Base-by-base conservation (phyloP, 2,888 invertebrate species). In the Agapetus fuscipes region DNA sequence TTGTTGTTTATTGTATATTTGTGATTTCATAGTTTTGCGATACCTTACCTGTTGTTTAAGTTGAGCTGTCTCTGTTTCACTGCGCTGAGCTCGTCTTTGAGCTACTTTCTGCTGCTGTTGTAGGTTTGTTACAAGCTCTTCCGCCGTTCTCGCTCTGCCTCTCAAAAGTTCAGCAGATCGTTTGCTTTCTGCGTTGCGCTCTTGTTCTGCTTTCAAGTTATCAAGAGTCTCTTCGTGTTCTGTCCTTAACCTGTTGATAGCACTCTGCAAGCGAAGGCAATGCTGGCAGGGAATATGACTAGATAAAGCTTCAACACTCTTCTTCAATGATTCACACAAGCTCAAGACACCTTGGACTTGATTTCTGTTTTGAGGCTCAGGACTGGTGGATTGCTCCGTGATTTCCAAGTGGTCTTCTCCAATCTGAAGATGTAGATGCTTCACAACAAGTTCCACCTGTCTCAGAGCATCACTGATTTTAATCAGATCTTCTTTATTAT, bases 401-500 rank as follows among this genome's bases (percentile, higher is more conserved):
- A 47, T 45, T 20, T 49, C 58, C 42, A 55, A 46, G n/a, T 41
- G 51, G 37, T 51, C 52, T 29, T 52, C 53, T 41, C 56, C 54
- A 46, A 67, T 59, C 51, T 56, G 58, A 40, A 60, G 58, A 56
- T 56, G 57, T 54, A 67, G 60, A 48, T 58, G 63, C 52, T 58
- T 61, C 54, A 66, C 67, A 48, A 62, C 64, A 54, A 61, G 61
- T 55, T 69, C 68, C 55, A 59, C 65, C 54, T 66, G 64, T 58
- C 62, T 66, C 59, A 71, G 64, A 61, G 64, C 63, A 60, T 64
- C 66, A 62, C 66, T 59, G 60, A 69, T 68, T 65, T 67, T 67
- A 64, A 62, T 66, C 63, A 64, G 63, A 65, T 69, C 68, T 59
- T 66, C 68, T 64, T 69, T 68, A 65, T 69, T 62, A 57, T 68